Base-by-base conservation (phyloP, 2,888 invertebrate species). In the Ophion ventricosus region DNA sequence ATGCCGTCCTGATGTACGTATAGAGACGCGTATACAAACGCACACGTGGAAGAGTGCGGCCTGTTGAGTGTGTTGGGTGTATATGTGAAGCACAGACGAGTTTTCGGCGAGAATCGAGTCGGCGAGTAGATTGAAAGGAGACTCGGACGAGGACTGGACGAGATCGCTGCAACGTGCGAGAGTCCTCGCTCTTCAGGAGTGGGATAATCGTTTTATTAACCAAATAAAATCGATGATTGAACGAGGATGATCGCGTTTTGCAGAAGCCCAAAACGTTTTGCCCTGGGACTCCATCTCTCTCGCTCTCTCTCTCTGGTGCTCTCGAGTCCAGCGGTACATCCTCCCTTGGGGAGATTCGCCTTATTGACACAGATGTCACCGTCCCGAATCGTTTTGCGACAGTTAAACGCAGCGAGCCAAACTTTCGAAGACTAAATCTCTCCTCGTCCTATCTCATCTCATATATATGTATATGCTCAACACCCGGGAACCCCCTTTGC, bases 281-380 rank as follows among this genome's bases (percentile, higher is more conserved):
- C 54, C 70, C 43, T 23, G 83, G 82, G 84, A 85, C 86, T 87
- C 57, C 78, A 78, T 25, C 77, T 79, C 43, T 11, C 26, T 54
- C 54, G 56, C n/a, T 64, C 57, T 78, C 64, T 63, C 66, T 49
- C 59, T 72, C 57, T 43, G 11, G 14, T 20, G 35, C 56, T 67
- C 74, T 59, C 83, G 87, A 82, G 84, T 86, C 82, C 86, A 61
- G 82, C 83, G 25, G 81, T 40, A 64, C 82, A 59, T 82, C 85
- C 54, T 78, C 83, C 81, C 90, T 88, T 87, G 84, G 86, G 90
- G 90, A 91, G 88, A 92, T 89, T 90, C 90, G 84, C 89, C 91
- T 91, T 93, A 92, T 93, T 93, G 92, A 93, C 92, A 92, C 93
- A 93, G 92, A 93, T 93, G 93, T 91, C 91, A 90, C 84, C 85